phyloP scores from a whole-genome alignment of 2,888 invertebrate genomes.

The Callinectes sapidus region DNA sequence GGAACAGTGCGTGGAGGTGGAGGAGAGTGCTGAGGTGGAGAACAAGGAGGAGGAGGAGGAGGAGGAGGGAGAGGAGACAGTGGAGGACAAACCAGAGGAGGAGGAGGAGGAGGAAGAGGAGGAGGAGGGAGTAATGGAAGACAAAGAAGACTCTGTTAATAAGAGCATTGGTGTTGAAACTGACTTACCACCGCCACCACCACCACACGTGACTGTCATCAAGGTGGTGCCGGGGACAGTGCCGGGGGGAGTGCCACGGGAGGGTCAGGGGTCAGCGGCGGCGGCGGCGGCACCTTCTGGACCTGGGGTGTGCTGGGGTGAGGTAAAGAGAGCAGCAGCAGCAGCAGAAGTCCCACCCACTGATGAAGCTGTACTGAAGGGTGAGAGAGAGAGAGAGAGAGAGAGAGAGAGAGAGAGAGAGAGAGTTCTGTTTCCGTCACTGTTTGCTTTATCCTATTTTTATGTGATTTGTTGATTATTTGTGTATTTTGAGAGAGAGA shows the following conservation, averaged over 20 bases:
- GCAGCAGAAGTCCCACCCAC: constrained; percentile 32
- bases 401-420: neutral
- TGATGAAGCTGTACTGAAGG: constrained; percentile 45
- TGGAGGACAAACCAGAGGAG: constrained; percentile 59
- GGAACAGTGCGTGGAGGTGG: neutral
- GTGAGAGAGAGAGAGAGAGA: neutral
- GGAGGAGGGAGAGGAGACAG: neutral
- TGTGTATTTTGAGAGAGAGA: no score
- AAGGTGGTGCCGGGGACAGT: constrained; percentile 29
- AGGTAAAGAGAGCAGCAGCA: constrained; percentile 39
- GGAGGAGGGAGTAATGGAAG: neutral
- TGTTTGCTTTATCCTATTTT: no score
- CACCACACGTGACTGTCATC: constrained; percentile 55
- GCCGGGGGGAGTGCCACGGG: neutral
- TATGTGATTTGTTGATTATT: no score
- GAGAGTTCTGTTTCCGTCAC: no score
- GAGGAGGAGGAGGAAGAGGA: constrained; percentile 10
- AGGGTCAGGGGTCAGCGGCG: neutral
- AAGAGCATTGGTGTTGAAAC: neutral
- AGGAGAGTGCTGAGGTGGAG: constrained; percentile 58
- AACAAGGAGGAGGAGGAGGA: constrained; percentile 42
- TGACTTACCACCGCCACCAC: neutral
- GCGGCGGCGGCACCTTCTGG: neutral
- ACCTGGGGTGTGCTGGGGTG: constrained; percentile 8
- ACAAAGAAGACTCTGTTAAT: neutral